A percentile compares a stretch with the other conserved stretches of the same genome.
These are phyloP conservation scores for Tachina fera DNA, from an alignment of 2,888 invertebrate genomes.

Conservation along the genomic window DNA sequence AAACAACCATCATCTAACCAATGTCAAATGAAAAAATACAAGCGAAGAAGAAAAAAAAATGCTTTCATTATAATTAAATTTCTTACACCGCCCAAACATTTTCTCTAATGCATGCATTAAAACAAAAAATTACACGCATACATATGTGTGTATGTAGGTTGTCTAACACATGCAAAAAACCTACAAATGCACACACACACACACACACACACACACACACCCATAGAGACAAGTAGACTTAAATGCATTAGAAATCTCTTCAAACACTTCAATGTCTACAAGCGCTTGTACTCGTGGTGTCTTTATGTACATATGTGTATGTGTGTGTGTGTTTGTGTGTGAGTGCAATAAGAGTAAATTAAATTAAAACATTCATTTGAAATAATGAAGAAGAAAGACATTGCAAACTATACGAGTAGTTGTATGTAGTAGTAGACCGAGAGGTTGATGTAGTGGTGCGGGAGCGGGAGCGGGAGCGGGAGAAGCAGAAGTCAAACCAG, in stretches of 20 bases:
- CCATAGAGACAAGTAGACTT: not conserved
- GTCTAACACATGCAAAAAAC: not conserved
- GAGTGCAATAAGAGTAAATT: slow-evolving; percentile 48
- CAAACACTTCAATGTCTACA: not conserved
- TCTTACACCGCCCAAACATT: slow-evolving; percentile 56
- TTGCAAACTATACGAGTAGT: not conserved
- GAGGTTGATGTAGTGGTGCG: not conserved
- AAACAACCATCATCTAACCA: slow-evolving; percentile 7
- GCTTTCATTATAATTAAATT: slow-evolving; percentile 71
- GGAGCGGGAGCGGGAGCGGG: not conserved
- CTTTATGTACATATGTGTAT: not conserved
- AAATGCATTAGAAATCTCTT: slow-evolving; percentile 61
- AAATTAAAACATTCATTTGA: slow-evolving; percentile 55
- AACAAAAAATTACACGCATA: slow-evolving; percentile 14
- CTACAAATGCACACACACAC: not conserved
- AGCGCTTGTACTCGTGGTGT: not conserved
- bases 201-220: not conserved
- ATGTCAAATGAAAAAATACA: slow-evolving; percentile 44
- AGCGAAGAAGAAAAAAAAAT: slow-evolving; percentile 19
- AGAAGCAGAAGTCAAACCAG: slow-evolving; percentile 1
- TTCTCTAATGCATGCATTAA: slow-evolving; percentile 44
- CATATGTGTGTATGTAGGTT: slow-evolving; percentile 27
- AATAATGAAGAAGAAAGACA: slow-evolving; percentile 32
- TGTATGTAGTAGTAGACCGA: not conserved
- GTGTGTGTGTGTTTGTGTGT: not conserved